These are phyloP conservation scores for Hyphantria cunea DNA, from an alignment of 1,140 invertebrate genomes.

Conservation along the genomic window DNA sequence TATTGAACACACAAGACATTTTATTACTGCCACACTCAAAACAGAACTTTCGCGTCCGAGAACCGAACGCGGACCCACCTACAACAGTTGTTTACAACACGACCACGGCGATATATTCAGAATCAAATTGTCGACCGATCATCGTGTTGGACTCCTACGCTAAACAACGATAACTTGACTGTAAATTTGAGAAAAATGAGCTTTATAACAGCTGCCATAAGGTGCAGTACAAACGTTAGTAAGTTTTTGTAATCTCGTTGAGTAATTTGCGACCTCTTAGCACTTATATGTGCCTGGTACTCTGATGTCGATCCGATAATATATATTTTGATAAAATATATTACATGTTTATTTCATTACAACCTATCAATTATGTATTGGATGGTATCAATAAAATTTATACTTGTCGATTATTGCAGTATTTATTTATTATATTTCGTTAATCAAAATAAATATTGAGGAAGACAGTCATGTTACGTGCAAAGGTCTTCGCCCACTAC, in stretches of 20 bases:
- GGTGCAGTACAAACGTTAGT: slow-evolving; percentile 8
- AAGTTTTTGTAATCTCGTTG: slow-evolving; percentile 27
- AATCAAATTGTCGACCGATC: slow-evolving; percentile 73
- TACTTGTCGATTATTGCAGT: no score
- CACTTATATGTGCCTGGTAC: slow-evolving; percentile 58
- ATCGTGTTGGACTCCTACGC: slow-evolving; percentile 69
- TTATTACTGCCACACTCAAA: slow-evolving; percentile 22
- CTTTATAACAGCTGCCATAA: slow-evolving; percentile 32
- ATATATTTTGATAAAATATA: slow-evolving; percentile 35
- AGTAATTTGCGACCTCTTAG: slow-evolving; percentile 69
- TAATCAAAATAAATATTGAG: no score
- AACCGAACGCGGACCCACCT: slow-evolving; percentile 64
- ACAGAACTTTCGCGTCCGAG: slow-evolving; percentile 35
- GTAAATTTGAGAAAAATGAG: slow-evolving; percentile 27
- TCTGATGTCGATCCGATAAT: slow-evolving; percentile 41
- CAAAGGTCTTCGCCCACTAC: no score
- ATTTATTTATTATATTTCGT: no score
- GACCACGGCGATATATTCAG: slow-evolving; percentile 62
- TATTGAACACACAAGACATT: slow-evolving; percentile 27
- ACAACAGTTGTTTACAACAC: slow-evolving; percentile 70
- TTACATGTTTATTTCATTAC: slow-evolving; percentile 13
- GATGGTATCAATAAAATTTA: no score
- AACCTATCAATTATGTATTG: slow-evolving; percentile 6
- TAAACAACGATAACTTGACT: slow-evolving; percentile 26
- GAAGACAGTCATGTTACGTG: no score